phyloP scores from a whole-genome alignment of 1,140 invertebrate species.

The Listronotus bonariensis region DNA sequence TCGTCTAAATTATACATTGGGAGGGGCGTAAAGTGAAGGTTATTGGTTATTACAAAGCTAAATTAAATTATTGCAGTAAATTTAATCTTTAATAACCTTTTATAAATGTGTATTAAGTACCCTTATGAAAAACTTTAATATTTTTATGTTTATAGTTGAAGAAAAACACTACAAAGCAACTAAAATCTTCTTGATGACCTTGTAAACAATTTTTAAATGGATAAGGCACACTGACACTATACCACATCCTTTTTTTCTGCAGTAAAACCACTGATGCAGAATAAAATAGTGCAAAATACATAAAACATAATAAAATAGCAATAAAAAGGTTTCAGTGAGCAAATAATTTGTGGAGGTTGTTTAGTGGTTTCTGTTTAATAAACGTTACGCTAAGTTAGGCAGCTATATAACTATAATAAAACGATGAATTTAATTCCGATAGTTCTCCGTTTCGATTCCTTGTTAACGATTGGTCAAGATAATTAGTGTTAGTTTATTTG shows the following conservation, averaged over 20 bases:
- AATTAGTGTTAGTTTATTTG: too few species aligned
- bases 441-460: background rate
- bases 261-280: slow-evolving; percentile 8
- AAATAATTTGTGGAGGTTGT: slow-evolving; percentile 14
- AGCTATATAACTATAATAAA: slow-evolving; percentile 12
- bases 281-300: slow-evolving; percentile 13
- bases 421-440: slow-evolving; percentile 8
- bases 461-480: background rate
- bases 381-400: slow-evolving; percentile 11
- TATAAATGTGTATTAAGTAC: too few species aligned
- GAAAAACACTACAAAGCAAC: too few species aligned
- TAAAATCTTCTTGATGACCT: too few species aligned
- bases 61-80: too few species aligned
- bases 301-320: slow-evolving; percentile 17
- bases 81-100: too few species aligned
- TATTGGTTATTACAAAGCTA: too few species aligned
- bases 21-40: too few species aligned
- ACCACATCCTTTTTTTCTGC: background rate
- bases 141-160: too few species aligned
- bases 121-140: too few species aligned
- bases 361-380: slow-evolving; percentile 18
- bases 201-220: too few species aligned
- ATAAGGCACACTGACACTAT: background rate
- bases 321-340: slow-evolving; percentile 14
- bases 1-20: too few species aligned